phyloP scores from a whole-genome alignment of 2,888 invertebrate genomes.

The Oxytorus armatus region DNA sequence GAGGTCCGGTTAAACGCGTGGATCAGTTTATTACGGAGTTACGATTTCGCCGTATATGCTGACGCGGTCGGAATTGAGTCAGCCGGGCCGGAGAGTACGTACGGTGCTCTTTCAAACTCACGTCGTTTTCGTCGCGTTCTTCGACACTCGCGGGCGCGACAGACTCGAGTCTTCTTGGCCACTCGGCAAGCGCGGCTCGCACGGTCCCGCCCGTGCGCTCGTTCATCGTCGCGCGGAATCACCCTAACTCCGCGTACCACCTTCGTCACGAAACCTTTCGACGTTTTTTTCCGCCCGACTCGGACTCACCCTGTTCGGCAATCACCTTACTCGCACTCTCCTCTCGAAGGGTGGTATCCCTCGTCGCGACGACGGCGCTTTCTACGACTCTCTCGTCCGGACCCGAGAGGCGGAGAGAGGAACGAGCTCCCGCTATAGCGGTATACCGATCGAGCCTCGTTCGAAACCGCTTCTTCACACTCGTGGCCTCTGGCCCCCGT shows the following conservation, averaged over 20 bases:
- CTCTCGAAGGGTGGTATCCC: slow-evolving; percentile 33
- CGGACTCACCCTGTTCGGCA: slow-evolving; percentile 59
- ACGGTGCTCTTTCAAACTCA: slow-evolving; percentile 55
- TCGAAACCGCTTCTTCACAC: slow-evolving; percentile 56
- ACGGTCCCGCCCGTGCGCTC: slow-evolving; percentile 62
- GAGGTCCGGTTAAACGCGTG: too few species aligned
- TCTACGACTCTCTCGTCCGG: slow-evolving; percentile 50
- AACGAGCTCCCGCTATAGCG: slow-evolving; percentile 30
- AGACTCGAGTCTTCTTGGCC: slow-evolving; percentile 73
- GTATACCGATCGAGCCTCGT: slow-evolving; percentile 29
- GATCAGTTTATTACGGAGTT: slow-evolving; percentile 65
- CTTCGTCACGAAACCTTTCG: slow-evolving; percentile 55
- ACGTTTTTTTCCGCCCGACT: slow-evolving; percentile 56
- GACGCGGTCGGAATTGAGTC: slow-evolving; percentile 63
- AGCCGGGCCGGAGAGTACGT: slow-evolving; percentile 20
- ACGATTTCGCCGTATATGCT: slow-evolving; percentile 65
- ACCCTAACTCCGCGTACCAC: slow-evolving; percentile 58
- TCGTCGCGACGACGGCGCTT: slow-evolving; percentile 46
- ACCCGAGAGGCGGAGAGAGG: slow-evolving; percentile 40
- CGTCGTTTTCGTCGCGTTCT: slow-evolving; percentile 56
- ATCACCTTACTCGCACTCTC: slow-evolving; percentile 48
- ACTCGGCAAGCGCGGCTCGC: slow-evolving; percentile 77
- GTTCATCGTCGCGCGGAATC: slow-evolving; percentile 66
- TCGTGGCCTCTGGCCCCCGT: slow-evolving; percentile 33
- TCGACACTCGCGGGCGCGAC: slow-evolving; percentile 66